Evolutionary conservation across 1,140 invertebrate genomes (phyloP).

Genomic region (Sitobion miscanthi): DNA sequence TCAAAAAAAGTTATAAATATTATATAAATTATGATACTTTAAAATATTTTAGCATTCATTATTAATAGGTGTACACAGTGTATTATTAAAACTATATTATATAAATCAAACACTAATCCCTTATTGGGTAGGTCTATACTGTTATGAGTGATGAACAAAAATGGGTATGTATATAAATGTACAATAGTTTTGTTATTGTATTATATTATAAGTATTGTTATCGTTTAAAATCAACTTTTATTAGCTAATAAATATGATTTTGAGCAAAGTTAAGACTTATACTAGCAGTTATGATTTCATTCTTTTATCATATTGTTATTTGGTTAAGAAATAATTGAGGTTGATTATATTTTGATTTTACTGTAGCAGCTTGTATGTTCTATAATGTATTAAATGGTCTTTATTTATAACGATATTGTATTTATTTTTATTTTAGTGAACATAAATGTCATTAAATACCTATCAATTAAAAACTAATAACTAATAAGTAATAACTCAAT

Average conservation of each 20-base stretch:
- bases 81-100: not conserved
- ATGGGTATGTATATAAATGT: not conserved
- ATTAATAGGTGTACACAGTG: not conserved
- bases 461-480: not conserved
- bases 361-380: not conserved
- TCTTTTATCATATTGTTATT: not conserved
- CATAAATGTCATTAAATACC: not conserved
- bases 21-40: conserved; percentile 7
- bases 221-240: not conserved
- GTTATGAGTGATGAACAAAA: no score
- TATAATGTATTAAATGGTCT: not conserved
- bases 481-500: not conserved
- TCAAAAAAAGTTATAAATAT: not conserved
- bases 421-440: not conserved
- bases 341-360: not conserved
- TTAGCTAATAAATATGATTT: not conserved
- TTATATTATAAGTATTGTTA: not conserved
- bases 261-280: not conserved
- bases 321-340: not conserved
- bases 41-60: not conserved
- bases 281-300: not conserved
- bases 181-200: not conserved
- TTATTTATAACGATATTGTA: not conserved
- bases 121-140: not conserved
- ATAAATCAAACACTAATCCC: not conserved